Conservation (phyloP, 2,888 invertebrate genomes). For the Choreutis nemorana region DNA sequence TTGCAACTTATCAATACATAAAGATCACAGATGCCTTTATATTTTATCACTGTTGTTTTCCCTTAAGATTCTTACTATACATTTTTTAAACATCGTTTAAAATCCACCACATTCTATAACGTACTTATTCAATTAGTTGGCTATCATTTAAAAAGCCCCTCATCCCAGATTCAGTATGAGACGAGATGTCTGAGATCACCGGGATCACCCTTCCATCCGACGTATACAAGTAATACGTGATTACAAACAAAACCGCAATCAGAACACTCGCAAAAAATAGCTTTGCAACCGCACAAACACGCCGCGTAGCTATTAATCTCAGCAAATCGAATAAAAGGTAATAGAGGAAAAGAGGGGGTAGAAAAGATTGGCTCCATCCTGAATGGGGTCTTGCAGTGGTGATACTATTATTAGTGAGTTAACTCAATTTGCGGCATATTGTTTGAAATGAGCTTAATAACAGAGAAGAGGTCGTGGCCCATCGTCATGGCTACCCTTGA, state of each 20-base stretch:
- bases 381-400: conserved; percentile 40
- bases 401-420: conserved; percentile 64
- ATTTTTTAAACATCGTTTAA: no score
- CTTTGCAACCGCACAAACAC: conserved; percentile 28
- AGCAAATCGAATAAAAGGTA: conserved; percentile 53
- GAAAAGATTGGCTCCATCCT: conserved; percentile 47
- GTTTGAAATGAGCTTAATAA: conserved; percentile 64
- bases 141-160: no score
- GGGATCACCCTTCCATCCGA: no score
- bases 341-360: conserved; percentile 35
- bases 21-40: no score
- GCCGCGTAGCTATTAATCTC: conserved; percentile 49
- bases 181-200: no score
- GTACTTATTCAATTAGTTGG: no score
- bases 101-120: no score
- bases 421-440: conserved; percentile 66
- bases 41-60: no score
- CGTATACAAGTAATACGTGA: no score
- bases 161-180: no score
- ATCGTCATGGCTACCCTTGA: conserved; percentile 51
- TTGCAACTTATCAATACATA: no score
- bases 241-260: conserved; percentile 15
- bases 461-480: conserved; percentile 46
- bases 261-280: conserved; percentile 16
- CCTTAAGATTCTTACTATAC: no score